A percentile compares a stretch with the other conserved stretches of the same genome.
Conservation (phyloP, 2,888 invertebrate genomes). For the Eristalis pertinax region DNA sequence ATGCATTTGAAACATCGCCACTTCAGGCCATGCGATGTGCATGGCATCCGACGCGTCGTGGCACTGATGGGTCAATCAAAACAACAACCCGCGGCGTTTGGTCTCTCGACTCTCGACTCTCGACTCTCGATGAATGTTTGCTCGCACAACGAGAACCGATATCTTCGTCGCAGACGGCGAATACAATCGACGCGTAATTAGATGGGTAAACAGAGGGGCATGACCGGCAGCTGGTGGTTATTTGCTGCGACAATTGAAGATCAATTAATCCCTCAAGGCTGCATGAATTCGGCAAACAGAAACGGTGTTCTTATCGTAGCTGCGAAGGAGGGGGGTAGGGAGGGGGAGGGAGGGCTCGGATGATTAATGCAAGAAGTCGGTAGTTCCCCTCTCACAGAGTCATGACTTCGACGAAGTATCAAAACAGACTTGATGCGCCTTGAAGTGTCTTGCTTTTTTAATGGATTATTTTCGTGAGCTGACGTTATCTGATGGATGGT, state of each 20-base stretch:
- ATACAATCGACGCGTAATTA: background rate
- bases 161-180: background rate
- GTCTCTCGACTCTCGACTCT: no score
- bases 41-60: background rate
- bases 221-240: slow-evolving; percentile 17
- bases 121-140: no score
- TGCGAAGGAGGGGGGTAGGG: no score
- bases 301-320: background rate
- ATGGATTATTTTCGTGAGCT: background rate
- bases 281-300: background rate
- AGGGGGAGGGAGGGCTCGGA: background rate
- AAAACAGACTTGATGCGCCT: background rate
- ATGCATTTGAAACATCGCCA: slow-evolving; percentile 25
- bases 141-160: background rate
- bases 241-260: slow-evolving; percentile 8
- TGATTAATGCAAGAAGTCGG: background rate
- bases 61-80: slow-evolving; percentile 41
- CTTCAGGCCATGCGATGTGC: slow-evolving; percentile 36
- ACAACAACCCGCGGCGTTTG: background rate
- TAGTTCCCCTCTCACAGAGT: background rate
- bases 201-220: slow-evolving; percentile 9
- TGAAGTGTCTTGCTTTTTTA: background rate
- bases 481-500: background rate
- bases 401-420: background rate
- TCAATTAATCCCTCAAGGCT: background rate